These are phyloP conservation scores for Zeus faber DNA, from an alignment of 2,113 vertebrate species.

Conservation along the genomic window DNA sequence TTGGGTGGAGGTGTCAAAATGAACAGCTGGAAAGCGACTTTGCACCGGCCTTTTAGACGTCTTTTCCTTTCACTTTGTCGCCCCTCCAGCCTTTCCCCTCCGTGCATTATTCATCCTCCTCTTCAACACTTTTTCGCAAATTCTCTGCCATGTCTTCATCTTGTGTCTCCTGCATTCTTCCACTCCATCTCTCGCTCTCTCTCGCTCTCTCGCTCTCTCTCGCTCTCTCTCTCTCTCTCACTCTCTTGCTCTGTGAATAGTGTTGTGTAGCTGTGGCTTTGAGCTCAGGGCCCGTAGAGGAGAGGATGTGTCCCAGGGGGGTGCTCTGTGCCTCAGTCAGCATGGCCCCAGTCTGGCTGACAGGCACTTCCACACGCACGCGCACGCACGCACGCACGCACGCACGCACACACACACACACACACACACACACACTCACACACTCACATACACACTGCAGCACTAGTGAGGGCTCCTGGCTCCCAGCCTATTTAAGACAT, in stretches of 20 bases:
- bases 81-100: slow-evolving; percentile 19
- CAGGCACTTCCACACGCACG: slow-evolving; percentile 4
- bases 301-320: slow-evolving; percentile 53
- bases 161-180: background rate
- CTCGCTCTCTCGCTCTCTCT: background rate
- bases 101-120: background rate
- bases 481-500: slow-evolving; percentile 38
- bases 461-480: slow-evolving; percentile 29
- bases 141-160: background rate
- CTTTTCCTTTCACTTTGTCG: slow-evolving; percentile 9
- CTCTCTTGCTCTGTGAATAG: slow-evolving; percentile 24
- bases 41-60: slow-evolving; percentile 30
- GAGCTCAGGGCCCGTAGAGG: slow-evolving; percentile 33
- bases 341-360: slow-evolving; percentile 36
- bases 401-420: background rate
- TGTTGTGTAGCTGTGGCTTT: slow-evolving; percentile 28
- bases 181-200: background rate
- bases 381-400: background rate
- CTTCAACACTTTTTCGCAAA: background rate
- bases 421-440: background rate
- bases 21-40: too few relatives aligned
- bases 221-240: background rate
- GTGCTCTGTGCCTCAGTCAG: slow-evolving; percentile 42
- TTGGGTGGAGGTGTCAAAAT: slow-evolving; percentile 34
- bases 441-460: slow-evolving; percentile 24